Base-by-base conservation (phyloP, 1,140 invertebrate species). In the Polyergus mexicanus region DNA sequence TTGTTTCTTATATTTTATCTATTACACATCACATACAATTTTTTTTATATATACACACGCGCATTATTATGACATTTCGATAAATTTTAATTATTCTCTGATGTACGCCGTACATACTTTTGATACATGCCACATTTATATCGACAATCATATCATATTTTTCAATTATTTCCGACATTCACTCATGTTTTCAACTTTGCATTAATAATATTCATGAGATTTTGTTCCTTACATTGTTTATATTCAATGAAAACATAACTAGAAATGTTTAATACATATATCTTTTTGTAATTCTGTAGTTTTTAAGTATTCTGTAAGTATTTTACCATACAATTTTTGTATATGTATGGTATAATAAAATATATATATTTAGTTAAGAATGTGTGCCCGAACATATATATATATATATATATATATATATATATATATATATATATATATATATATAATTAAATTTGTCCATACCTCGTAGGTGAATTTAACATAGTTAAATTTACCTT, bases 281-380 rank as follows among this genome's bases (percentile, higher is more conserved):
- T 47, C 2, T 47, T 47, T 44, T 47, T 47, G 44, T 47, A 47
- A 32, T 63, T 63, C 25, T 25, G n/a, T 76, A 62, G 2, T 76
- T 44, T 74, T 77, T 71, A 58, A n/a, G n/a, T n/a, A n/a, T n/a
- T n/a, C n/a, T 58, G 51, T 62, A 38, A 66, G 38, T 72, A 62
- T 83, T 88, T 56, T 88, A 84, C 32, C 11, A 88, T 56, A 63
- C 22, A 74, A 69, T 81, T 77, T 66, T 88, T 89, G 68, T 88
- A 85, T 65, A 74, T 87, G 72, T 85, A 77, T 62, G 54, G 74
- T 47, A 72, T 71, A 89, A 89, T 88, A 88, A 88, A 88, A 56
- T 75, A 84, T 88, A 19, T 51, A 88, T 75, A 72, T 88, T 86
- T 68, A 65, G 84, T 89, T 85, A 88, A 68, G 25, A 19, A 10